These are phyloP conservation scores for Cerastoderma edule DNA, from an alignment of 2,888 invertebrate species.

Conservation along the genomic window DNA sequence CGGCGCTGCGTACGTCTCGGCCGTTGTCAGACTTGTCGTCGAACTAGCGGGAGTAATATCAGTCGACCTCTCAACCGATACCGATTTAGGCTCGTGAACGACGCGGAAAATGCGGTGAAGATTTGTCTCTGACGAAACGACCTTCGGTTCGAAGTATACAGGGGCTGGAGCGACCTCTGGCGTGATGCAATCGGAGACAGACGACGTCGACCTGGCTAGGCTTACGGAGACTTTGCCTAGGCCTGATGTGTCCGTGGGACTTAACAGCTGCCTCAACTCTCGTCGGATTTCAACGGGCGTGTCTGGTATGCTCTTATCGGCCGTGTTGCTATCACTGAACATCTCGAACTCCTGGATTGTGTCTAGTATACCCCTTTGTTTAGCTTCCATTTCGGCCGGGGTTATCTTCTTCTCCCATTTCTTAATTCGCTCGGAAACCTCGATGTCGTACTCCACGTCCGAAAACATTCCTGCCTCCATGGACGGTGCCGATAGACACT, in stretches of 20 bases:
- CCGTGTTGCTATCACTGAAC: constrained; percentile 48
- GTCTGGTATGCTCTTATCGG: constrained; percentile 40
- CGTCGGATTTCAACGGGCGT: constrained; percentile 52
- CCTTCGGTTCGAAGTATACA: constrained; percentile 64
- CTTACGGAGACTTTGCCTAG: constrained; percentile 60
- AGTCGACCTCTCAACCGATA: constrained; percentile 3
- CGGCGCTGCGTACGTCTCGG: background rate
- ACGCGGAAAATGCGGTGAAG: constrained; percentile 67
- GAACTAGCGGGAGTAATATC: constrained; percentile 9
- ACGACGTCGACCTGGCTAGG: constrained; percentile 59
- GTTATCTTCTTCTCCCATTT: constrained; percentile 79
- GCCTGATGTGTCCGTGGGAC: constrained; percentile 49
- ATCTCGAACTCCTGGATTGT: constrained; percentile 69
- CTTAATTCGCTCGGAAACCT: constrained; percentile 78
- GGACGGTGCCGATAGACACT: constrained; percentile 50
- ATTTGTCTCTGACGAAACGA: constrained; percentile 65
- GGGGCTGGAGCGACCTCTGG: constrained; percentile 28
- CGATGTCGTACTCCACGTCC: constrained; percentile 80
- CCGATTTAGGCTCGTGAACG: constrained; percentile 57
- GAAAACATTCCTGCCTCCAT: constrained; percentile 78
- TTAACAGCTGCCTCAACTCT: constrained; percentile 48
- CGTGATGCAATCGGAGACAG: constrained; percentile 45
- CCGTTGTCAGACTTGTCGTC: background rate
- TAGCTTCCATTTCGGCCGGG: constrained; percentile 49
- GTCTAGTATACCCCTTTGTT: constrained; percentile 50